Conservation (phyloP, 2,113 vertebrate genomes). For the Malaclemys terrapin region DNA sequence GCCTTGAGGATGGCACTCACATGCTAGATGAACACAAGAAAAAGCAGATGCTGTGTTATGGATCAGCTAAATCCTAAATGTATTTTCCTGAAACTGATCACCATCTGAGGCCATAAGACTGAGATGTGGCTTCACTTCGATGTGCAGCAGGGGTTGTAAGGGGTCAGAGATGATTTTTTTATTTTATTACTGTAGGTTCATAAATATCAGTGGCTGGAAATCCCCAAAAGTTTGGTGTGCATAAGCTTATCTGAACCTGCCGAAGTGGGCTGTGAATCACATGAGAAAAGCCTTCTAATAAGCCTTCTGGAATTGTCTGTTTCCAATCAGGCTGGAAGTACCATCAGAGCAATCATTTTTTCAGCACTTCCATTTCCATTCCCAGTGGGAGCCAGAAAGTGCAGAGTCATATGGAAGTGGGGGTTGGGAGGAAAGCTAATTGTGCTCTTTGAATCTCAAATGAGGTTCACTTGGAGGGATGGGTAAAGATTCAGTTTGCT, state of each 20-base stretch:
- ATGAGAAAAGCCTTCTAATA: not conserved
- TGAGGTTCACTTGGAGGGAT: not conserved
- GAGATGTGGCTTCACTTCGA: not conserved
- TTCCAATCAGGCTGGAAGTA: not conserved
- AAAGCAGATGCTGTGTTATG: not conserved
- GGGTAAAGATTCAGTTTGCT: not conserved
- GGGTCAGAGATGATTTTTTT: not conserved
- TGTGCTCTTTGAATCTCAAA: not conserved
- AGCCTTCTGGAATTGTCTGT: not conserved
- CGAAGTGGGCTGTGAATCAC: not conserved
- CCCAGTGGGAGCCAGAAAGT: not conserved
- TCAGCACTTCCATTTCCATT: not conserved
- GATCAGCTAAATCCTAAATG: accelerated
- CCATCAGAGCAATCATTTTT: not conserved
- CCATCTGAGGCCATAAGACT: accelerated
- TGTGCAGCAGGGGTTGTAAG: not conserved
- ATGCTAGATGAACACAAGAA: constrained; percentile 78
- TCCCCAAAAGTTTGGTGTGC: not conserved
- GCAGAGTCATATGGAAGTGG: not conserved
- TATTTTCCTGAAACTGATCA: accelerated
- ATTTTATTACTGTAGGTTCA: not conserved
- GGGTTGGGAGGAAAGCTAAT: not conserved
- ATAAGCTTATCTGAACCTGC: not conserved
- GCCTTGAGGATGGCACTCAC: constrained; percentile 85
- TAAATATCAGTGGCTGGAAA: not conserved